Conservation (phyloP, 2,797 vertebrate genomes). For the Cacajao melanocephalus region DNA sequence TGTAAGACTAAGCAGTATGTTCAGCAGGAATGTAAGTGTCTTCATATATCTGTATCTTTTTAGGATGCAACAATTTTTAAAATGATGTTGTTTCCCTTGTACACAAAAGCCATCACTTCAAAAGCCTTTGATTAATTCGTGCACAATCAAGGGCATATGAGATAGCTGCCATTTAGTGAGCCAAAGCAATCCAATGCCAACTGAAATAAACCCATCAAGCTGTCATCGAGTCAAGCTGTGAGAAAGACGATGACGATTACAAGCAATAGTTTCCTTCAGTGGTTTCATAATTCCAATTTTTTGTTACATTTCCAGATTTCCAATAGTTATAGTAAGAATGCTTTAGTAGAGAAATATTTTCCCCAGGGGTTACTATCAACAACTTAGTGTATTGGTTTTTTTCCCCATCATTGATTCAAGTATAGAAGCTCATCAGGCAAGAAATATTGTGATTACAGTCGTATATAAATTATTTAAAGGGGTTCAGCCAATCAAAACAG, state of each 20-base stretch:
- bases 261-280: constrained; percentile 84
- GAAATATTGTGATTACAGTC: constrained; percentile 83
- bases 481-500: constrained; percentile 80
- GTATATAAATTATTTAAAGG: constrained; percentile 83
- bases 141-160: constrained; percentile 80
- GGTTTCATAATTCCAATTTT: constrained; percentile 86
- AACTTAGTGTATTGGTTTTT: constrained; percentile 84
- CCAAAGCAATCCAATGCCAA: constrained; percentile 84
- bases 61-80: constrained; percentile 76
- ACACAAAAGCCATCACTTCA: constrained; percentile 80
- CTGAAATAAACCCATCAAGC: constrained; percentile 85
- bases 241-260: constrained; percentile 80
- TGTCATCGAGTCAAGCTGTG: constrained; percentile 86
- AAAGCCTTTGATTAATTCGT: constrained; percentile 84
- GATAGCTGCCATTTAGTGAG: constrained; percentile 83
- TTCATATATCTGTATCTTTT: constrained; percentile 71
- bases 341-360: constrained; percentile 81
- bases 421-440: constrained; percentile 83
- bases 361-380: constrained; percentile 82
- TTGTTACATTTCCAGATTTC: constrained; percentile 85
- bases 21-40: constrained; percentile 29
- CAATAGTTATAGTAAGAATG: constrained; percentile 80
- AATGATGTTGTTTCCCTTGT: constrained; percentile 56
- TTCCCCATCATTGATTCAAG: constrained; percentile 84
- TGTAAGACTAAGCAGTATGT: neutral